A percentile compares a stretch with the other conserved stretches of the same genome.
These are phyloP conservation scores for Rugalucina vietnamica DNA, from an alignment of 2,888 invertebrate genomes.

Conservation along the genomic window DNA sequence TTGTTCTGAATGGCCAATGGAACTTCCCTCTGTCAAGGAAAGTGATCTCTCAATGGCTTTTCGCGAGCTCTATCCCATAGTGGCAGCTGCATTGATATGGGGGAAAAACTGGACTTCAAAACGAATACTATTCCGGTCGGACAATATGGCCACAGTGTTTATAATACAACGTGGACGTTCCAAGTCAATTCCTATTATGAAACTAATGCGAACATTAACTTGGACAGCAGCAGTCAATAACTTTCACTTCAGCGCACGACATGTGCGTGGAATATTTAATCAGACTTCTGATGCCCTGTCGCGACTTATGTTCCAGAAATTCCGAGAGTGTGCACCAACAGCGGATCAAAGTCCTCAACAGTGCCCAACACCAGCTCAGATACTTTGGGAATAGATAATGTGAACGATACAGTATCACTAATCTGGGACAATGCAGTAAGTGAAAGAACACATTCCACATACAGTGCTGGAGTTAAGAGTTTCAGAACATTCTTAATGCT, in stretches of 20 bases:
- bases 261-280: background rate
- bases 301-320: background rate
- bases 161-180: slow-evolving; percentile 42
- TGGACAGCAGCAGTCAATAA: slow-evolving; percentile 3
- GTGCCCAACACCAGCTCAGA: background rate
- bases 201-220: no score
- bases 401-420: background rate
- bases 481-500: background rate
- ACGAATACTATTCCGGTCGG: slow-evolving; percentile 34
- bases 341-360: no score
- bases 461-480: background rate
- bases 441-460: background rate
- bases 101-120: no score
- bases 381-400: background rate
- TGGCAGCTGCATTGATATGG: slow-evolving; percentile 34
- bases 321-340: background rate
- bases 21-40: background rate
- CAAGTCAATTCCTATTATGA: slow-evolving; percentile 16
- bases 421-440: background rate
- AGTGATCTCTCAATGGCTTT: slow-evolving; percentile 35
- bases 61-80: slow-evolving; percentile 46
- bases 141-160: slow-evolving; percentile 39
- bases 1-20: slow-evolving; percentile 22
- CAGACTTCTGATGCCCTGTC: background rate
- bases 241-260: background rate